Base-by-base conservation (phyloP, 2,888 invertebrate genomes). In the Rhingia rostrata region DNA sequence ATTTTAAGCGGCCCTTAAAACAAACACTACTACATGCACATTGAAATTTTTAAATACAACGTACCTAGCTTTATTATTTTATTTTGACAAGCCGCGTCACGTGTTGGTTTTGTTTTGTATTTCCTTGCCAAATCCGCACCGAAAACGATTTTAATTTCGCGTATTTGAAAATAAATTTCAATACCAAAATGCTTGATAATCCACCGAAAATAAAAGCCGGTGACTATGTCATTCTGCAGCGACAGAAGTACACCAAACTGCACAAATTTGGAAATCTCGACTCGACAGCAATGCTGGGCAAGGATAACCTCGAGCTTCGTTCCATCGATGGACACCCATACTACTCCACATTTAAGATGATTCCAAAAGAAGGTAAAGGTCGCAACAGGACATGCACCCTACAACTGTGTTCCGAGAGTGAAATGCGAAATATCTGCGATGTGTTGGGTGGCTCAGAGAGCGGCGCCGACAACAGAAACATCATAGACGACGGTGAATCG, bases 391-490 rank as follows among this genome's bases (percentile, higher is more conserved):
- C 93, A n/a, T 93, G 92, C 87, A 90, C 89, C 0, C 88, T 94
- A 30, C 92, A 93, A 86, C 90, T 93, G 70, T 95, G 93, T 83
- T 92, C 92, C 53, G 91, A 91, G 43, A 88, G 87, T 10, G 90
- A 90, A 56, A 90, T 93, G 85, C 92, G 93, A 1, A 93, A 94
- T 67, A 92, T 94, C 1, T 93, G 93, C 82, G 93, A 94, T 80
- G 94, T 94, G 88, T 92, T 96, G 45, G 93, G 94, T 64, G 94
- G 94, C 14, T 94, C 94, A 86, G 90, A 93, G 77, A 95, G 95
- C 86, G 97, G 97, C 4, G 92, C 90, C 30, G 98, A 98, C 89
- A 98, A 98, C 90, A 93, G 98, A 84, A 94, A 96, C 88, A 95
- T 98, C 69, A 92, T 93, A 22, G 97, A 97, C 89, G 95, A 94